phyloP scores from a whole-genome alignment of 2,888 invertebrate species.

The Drosophila algonquin region DNA sequence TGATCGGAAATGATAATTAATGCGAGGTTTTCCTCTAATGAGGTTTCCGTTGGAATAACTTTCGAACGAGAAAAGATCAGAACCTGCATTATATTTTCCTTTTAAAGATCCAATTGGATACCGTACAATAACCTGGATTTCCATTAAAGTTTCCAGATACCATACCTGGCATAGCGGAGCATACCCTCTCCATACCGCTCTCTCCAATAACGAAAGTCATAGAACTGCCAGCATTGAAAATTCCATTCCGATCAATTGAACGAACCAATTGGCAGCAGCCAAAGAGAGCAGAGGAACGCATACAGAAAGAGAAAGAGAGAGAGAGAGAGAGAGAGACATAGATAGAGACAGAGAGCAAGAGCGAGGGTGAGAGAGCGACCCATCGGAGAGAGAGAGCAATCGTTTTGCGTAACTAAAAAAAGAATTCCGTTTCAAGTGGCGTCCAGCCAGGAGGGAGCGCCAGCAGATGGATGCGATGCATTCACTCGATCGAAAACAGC shows the following conservation, averaged over 20 bases:
- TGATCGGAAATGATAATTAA: slow-evolving; percentile 9
- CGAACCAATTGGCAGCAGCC: slow-evolving; percentile 43
- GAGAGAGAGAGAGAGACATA: slow-evolving; percentile 20
- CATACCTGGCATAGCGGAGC: slow-evolving; percentile 6
- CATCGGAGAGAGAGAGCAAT: slow-evolving; percentile 14
- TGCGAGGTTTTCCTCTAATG: background rate
- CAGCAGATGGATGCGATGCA: slow-evolving; percentile 12
- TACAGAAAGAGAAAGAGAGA: slow-evolving; percentile 35
- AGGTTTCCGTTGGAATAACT: slow-evolving; percentile 2
- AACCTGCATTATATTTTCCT: background rate
- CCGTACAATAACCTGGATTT: slow-evolving; percentile 1
- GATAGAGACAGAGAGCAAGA: slow-evolving; percentile 9
- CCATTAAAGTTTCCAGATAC: slow-evolving; percentile 18
- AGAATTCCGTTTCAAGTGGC: slow-evolving; percentile 48
- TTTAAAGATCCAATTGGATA: background rate
- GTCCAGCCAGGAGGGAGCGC: slow-evolving; percentile 28
- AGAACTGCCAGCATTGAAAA: slow-evolving; percentile 22
- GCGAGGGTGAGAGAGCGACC: no score
- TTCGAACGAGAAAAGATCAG: background rate
- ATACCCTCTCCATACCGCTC: slow-evolving; percentile 24
- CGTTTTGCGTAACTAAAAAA: slow-evolving; percentile 69
- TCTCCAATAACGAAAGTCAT: slow-evolving; percentile 41
- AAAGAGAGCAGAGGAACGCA: slow-evolving; percentile 9
- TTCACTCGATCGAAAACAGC: slow-evolving; percentile 74
- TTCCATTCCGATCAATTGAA: slow-evolving; percentile 17